Evolutionary conservation across 2,113 vertebrate genomes (phyloP), one percentile per base, ranked within the genome.

Genomic region (Synodontis membranacea): DNA sequence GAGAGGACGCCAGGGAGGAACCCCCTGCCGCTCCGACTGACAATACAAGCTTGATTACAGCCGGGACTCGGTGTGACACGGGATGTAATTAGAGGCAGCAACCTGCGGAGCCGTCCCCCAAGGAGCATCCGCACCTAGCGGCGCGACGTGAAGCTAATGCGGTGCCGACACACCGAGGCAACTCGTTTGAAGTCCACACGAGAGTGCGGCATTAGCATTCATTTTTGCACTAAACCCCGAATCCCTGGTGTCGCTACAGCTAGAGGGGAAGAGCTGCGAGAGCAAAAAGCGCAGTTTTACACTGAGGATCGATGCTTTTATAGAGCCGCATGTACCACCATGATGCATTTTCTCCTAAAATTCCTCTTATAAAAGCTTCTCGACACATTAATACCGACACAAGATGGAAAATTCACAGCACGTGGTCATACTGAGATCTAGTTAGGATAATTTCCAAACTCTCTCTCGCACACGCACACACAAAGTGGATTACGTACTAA

Each of bases 41-140:
- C 90, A 93, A 93, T 86, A 70, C 74, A 78, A 28, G 74, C 76
- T n/a, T 88, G 91, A 94, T 93, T 87, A 91, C 89, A 86, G 84
- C 10, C 5, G 37, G 60, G 86, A 44, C 15, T 48, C 89, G 87
- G 88, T 60, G 58, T 83, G 66, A 87, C 89, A 79, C 56, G 75
- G 70, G 88, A 89, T 52, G 89, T 93, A 90, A 94, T 93, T 91
- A 93, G 83, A 83, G 19, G 54, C 78, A 31, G 80, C 54, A 56
- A 89, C 92, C 90, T 85, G 84, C 31, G 76, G 92, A 85, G 90
- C 28, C 15, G 37, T 87, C 82, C 86, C 87, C 76, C 54, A 23
- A 85, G 81, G 80, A 74, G 88, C 92, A 87, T 70, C 39, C 64
- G 81, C 64, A 83, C 78, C n/a, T 48, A 86, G 62, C 11, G 42